Conservation (phyloP, 2,797 vertebrate species). For the Yasuhikotakia modesta region DNA sequence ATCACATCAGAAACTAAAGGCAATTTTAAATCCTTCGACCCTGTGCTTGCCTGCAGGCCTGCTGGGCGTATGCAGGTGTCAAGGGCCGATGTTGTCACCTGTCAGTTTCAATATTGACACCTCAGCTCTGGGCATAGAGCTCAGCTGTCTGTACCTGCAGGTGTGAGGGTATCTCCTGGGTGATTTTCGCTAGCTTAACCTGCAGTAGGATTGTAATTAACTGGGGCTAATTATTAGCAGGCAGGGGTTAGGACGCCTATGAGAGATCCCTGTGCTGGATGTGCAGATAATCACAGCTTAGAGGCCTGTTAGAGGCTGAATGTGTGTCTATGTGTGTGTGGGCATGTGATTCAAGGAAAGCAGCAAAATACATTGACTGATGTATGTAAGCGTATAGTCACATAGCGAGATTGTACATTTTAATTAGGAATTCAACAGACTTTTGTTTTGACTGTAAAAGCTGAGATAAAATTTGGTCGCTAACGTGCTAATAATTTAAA, state of each 20-base stretch:
- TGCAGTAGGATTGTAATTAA: conserved; percentile 95
- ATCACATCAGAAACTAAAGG: conserved; percentile 35
- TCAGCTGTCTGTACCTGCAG: conserved; percentile 74
- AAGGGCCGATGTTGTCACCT: conserved; percentile 39
- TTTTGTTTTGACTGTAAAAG: background rate
- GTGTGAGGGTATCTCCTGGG: conserved; percentile 71
- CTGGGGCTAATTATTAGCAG: conserved; percentile 91
- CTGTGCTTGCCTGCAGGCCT: background rate
- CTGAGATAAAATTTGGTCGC: background rate
- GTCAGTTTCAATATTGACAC: conserved; percentile 56
- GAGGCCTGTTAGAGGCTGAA: conserved; percentile 68
- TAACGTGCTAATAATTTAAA: conserved; percentile 9
- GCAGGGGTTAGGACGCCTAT: conserved; percentile 74
- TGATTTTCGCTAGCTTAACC: conserved; percentile 81
- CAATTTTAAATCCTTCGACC: conserved; percentile 39
- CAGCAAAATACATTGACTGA: conserved; percentile 3
- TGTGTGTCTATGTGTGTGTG: conserved; percentile 25
- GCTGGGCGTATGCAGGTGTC: conserved; percentile 54
- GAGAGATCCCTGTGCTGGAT: conserved; percentile 77
- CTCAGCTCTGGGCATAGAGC: conserved; percentile 78
- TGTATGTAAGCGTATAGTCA: conserved; percentile 8
- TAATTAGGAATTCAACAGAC: conserved; percentile 3
- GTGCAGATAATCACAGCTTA: conserved; percentile 85
- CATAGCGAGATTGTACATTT: conserved; percentile 1
- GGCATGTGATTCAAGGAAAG: background rate